Evolutionary conservation across 2,113 vertebrate genomes (phyloP).

Genomic region (Struthio camelus): DNA sequence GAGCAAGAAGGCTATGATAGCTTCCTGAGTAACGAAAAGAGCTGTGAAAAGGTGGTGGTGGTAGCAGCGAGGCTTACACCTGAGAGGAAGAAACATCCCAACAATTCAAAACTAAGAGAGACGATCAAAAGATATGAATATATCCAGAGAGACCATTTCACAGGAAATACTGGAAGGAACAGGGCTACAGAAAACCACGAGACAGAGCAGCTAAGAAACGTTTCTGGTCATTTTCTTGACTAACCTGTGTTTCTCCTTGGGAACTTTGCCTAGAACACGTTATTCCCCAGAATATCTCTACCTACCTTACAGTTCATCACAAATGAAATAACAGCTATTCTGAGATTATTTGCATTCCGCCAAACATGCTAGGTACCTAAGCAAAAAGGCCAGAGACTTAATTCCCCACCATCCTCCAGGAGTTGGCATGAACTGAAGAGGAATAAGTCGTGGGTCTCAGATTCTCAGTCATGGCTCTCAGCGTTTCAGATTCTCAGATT

Average conservation of each 20-base stretch:
- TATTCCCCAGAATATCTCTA: neutral
- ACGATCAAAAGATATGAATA: neutral
- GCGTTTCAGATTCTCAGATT: neutral
- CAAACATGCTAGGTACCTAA: neutral
- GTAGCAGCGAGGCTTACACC: neutral
- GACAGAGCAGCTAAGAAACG: neutral
- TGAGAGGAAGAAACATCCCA: neutral
- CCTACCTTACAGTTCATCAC: neutral
- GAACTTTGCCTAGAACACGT: neutral
- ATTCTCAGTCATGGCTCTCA: neutral
- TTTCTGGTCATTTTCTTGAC: neutral
- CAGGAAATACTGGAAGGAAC: neutral
- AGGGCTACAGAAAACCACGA: neutral
- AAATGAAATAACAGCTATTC: neutral
- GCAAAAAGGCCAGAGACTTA: neutral
- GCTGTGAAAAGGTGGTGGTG: neutral
- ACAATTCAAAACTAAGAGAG: neutral
- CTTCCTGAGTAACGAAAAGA: neutral
- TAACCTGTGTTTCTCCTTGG: neutral
- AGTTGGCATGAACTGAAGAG: neutral
- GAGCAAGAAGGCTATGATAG: neutral
- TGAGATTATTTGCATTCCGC: neutral
- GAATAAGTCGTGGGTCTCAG: neutral
- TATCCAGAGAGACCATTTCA: neutral
- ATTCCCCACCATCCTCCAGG: neutral